These are phyloP conservation scores for Halictus quadricinctus DNA, from an alignment of 2,888 invertebrate genomes.

Conservation along the genomic window DNA sequence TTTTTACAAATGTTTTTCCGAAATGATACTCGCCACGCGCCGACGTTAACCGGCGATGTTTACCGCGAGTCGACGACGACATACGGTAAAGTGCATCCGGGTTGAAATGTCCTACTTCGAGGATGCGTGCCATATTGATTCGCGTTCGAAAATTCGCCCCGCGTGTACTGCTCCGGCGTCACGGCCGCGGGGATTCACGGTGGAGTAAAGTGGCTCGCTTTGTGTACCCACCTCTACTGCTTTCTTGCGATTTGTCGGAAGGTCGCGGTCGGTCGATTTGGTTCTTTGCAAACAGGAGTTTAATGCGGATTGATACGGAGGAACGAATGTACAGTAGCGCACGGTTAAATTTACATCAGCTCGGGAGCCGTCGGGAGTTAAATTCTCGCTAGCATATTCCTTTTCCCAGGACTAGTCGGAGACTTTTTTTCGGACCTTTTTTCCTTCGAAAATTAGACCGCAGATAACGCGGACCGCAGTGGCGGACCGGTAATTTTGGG, in stretches of 20 bases:
- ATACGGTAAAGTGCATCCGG: conserved; percentile 31
- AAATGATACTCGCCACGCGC: conserved; percentile 38
- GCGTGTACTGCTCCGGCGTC: conserved; percentile 13
- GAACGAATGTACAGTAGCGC: not conserved
- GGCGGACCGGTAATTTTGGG: too few relatives aligned
- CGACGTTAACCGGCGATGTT: conserved; percentile 21
- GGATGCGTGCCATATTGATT: conserved; percentile 55
- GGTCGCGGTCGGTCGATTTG: not conserved
- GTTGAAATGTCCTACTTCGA: conserved; percentile 46
- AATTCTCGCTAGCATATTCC: too few relatives aligned
- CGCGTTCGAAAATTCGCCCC: conserved; percentile 48
- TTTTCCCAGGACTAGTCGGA: too few relatives aligned
- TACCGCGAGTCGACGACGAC: conserved; percentile 21
- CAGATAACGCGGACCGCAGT: too few relatives aligned
- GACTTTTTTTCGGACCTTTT: too few relatives aligned
- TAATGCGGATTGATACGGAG: not conserved
- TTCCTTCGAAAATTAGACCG: too few relatives aligned
- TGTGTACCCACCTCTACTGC: not conserved
- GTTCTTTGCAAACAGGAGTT: not conserved
- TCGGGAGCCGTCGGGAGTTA: too few relatives aligned
- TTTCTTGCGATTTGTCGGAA: not conserved
- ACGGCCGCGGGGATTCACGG: not conserved
- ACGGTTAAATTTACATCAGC: too few relatives aligned
- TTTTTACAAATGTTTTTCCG: not conserved
- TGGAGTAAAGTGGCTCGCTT: not conserved